Evolutionary conservation across 92 coral and sea anemone genomes (phyloP).

Genomic region (Heteractis magnifica): DNA sequence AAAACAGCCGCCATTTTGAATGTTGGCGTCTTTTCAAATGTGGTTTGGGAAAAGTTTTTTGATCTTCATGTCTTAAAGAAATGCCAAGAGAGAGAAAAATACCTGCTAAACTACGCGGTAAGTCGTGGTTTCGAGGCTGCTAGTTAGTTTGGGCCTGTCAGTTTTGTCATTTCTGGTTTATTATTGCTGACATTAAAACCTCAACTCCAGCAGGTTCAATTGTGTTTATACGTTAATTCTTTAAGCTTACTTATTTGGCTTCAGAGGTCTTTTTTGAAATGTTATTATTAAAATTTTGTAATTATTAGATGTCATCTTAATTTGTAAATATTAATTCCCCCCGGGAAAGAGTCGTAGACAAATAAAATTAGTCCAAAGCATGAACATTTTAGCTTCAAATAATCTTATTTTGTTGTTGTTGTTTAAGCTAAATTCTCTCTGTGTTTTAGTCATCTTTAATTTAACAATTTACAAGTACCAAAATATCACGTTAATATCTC

Average conservation of each 20-base stretch:
- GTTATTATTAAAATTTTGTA: neutral
- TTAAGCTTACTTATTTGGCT: neutral
- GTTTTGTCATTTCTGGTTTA: constrained; percentile 19
- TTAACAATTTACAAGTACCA: no score
- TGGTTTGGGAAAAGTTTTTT: constrained; percentile 16
- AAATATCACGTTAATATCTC: no score
- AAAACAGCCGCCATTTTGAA: constrained; percentile 52
- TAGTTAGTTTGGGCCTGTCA: neutral
- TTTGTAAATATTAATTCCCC: neutral
- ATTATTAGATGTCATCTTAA: neutral
- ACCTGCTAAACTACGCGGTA: constrained; percentile 80
- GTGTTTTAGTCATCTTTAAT: no score
- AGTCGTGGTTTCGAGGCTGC: neutral
- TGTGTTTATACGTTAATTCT: neutral
- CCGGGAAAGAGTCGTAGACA: neutral
- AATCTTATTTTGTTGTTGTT: no score
- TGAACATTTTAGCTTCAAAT: no score
- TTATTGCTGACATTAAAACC: neutral
- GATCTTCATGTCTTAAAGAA: constrained; percentile 34
- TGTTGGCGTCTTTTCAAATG: constrained; percentile 40
- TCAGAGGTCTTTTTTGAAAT: neutral
- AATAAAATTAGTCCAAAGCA: no score
- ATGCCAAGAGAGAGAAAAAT: constrained; percentile 88
- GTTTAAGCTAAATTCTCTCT: no score
- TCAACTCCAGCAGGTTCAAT: constrained; percentile 1